A percentile compares a stretch with the other conserved stretches of the same genome.
Evolutionary conservation across 1,140 invertebrate genomes (phyloP).

Genomic region (Trissolcus basalis): DNA sequence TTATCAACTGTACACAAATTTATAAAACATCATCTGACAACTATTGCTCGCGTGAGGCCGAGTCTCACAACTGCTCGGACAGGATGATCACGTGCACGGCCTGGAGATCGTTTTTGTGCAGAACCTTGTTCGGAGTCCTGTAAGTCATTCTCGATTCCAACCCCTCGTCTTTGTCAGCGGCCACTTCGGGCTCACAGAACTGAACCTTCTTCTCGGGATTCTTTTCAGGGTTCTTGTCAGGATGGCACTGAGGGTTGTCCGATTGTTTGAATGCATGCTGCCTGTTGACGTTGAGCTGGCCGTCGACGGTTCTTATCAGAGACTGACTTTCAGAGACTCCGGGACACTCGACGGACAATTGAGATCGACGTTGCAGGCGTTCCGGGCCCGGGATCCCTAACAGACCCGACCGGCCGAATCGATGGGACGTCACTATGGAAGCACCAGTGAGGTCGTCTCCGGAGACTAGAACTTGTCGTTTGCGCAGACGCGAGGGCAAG

Average conservation of each 20-base stretch:
- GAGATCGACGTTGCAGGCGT: slow-evolving; percentile 27
- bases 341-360: slow-evolving; percentile 28
- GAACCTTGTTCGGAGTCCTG: slow-evolving; percentile 64
- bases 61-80: slow-evolving; percentile 73
- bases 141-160: slow-evolving; percentile 65
- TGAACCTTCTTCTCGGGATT: slow-evolving; percentile 18
- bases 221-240: slow-evolving; percentile 10
- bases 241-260: slow-evolving; percentile 43
- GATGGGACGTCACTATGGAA: slow-evolving; percentile 59
- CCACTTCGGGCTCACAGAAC: no score
- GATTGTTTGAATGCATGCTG: neutral
- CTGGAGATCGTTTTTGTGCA: slow-evolving; percentile 72
- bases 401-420: slow-evolving; percentile 68
- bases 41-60: slow-evolving; percentile 51
- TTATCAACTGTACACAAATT: slow-evolving; percentile 48
- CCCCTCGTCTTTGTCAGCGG: slow-evolving; percentile 66
- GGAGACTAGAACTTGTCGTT: slow-evolving; percentile 41
- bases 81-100: slow-evolving; percentile 74
- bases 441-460: slow-evolving; percentile 52
- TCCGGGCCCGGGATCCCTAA: slow-evolving; percentile 67
- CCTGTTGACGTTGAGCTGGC: no score
- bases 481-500: slow-evolving; percentile 39
- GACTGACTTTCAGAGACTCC: neutral
- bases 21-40: slow-evolving; percentile 50
- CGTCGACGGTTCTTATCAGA: no score